Conservation (phyloP, 1,140 invertebrate genomes). For the Trachymyrmex septentrionalis region DNA sequence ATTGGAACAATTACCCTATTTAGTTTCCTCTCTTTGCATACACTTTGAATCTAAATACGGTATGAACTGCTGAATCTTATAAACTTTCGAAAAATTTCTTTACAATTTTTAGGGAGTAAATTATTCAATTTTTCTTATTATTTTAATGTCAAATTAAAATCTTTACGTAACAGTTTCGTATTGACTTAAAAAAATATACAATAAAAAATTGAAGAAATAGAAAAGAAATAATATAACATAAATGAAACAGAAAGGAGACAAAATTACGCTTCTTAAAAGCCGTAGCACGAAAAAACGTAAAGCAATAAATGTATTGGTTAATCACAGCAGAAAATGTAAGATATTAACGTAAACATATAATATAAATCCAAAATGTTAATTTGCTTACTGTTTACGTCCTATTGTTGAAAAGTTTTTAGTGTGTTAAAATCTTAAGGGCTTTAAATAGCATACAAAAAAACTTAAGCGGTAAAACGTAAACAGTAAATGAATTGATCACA, state of each 20-base stretch:
- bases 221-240: neutral
- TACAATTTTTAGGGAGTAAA: neutral
- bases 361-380: no score
- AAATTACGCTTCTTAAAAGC: neutral
- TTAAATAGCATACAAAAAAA: no score
- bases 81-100: neutral
- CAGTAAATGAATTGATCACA: no score
- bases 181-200: neutral
- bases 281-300: no score
- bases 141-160: neutral
- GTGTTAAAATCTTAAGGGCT: no score
- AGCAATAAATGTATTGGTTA: no score
- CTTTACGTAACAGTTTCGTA: neutral
- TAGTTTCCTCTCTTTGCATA: constrained; percentile 33
- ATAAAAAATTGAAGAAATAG: neutral
- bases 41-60: constrained; percentile 60
- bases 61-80: neutral
- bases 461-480: no score
- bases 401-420: no score
- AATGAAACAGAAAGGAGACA: neutral
- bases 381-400: no score
- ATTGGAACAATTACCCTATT: neutral
- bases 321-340: no score
- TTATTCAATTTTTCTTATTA: neutral
- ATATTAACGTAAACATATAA: no score